phyloP scores from a whole-genome alignment of 2,113 vertebrate genomes.

The Chloropsis hardwickii region DNA sequence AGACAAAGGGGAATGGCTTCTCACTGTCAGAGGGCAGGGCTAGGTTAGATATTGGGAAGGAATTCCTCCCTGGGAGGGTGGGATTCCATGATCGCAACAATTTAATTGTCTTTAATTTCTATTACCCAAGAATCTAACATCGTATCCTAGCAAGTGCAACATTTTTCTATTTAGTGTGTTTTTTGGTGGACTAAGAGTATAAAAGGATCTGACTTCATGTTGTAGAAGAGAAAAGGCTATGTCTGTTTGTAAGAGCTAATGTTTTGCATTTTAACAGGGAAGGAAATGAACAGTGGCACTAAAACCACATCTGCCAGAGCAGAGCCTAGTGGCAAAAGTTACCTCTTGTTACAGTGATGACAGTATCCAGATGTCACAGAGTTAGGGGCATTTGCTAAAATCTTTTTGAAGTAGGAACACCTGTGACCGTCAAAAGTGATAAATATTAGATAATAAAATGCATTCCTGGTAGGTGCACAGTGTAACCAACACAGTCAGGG shows the following conservation, averaged over 20 bases:
- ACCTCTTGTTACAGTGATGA: slow-evolving; percentile 40
- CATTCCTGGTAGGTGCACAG: not conserved
- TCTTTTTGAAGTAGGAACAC: slow-evolving; percentile 38
- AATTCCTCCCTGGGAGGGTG: not conserved
- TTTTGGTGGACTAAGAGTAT: not conserved
- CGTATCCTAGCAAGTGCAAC: not conserved
- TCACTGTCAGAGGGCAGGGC: not conserved
- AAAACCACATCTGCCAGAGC: slow-evolving; percentile 47
- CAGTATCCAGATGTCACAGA: slow-evolving; percentile 54
- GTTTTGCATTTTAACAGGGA: slow-evolving; percentile 39
- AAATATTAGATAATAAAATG: slow-evolving; percentile 15
- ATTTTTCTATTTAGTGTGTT: not conserved
- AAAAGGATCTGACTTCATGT: not conserved
- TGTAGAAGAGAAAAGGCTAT: not conserved
- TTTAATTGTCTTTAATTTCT: not conserved
- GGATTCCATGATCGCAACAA: not conserved
- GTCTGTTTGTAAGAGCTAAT: not conserved
- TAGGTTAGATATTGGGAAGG: not conserved
- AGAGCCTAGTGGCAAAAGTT: slow-evolving; percentile 45
- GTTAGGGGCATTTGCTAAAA: slow-evolving; percentile 57
- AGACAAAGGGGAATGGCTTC: not conserved
- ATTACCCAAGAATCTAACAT: not conserved
- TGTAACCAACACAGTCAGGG: not conserved
- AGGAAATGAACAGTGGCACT: slow-evolving; percentile 19
- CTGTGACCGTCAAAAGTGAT: not conserved